A percentile compares a stretch with the other conserved stretches of the same genome.
These are phyloP conservation scores for Schmidtea mediterranea DNA, from an alignment of 1,140 invertebrate species.

Conservation along the genomic window DNA sequence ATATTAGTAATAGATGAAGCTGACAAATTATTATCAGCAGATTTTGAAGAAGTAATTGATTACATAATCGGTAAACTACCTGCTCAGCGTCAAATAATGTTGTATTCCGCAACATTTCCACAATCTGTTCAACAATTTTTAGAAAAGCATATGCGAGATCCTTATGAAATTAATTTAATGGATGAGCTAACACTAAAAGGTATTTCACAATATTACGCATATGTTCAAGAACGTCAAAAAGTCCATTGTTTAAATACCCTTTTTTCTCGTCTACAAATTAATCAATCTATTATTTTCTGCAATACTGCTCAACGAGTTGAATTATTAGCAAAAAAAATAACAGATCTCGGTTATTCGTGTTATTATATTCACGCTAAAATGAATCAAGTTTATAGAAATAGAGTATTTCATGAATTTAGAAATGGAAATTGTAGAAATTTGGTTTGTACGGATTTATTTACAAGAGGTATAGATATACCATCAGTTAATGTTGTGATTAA, in stretches of 20 bases:
- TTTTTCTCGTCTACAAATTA: slow-evolving; percentile 98
- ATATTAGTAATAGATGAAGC: slow-evolving; percentile 80
- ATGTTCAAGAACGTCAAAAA: slow-evolving; percentile 98
- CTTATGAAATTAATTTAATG: slow-evolving; percentile 98
- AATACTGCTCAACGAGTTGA: slow-evolving; percentile 97
- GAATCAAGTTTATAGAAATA: slow-evolving; percentile 66
- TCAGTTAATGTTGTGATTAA: slow-evolving; percentile 99
- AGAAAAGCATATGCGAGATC: slow-evolving; percentile 70
- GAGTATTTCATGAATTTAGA: slow-evolving; percentile 97
- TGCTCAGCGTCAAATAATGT: slow-evolving; percentile 71
- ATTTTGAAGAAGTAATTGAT: slow-evolving; percentile 31
- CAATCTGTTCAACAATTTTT: slow-evolving; percentile 93
- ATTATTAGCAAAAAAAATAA: slow-evolving; percentile 92
- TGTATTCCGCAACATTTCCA: slow-evolving; percentile 97
- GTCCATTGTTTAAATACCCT: slow-evolving; percentile 97
- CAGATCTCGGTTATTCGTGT: slow-evolving; percentile 92
- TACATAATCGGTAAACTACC: slow-evolving; percentile 77
- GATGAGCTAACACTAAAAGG: slow-evolving; percentile 95
- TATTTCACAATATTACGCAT: slow-evolving; percentile 98
- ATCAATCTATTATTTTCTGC: slow-evolving; percentile 99
- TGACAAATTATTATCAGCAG: slow-evolving; percentile 5
- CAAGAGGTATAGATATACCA: slow-evolving; percentile 96
- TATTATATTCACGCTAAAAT: slow-evolving; percentile 99
- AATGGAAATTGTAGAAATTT: slow-evolving; percentile 83
- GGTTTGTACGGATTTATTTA: slow-evolving; percentile 78